A percentile compares a stretch with the other conserved stretches of the same genome.
phyloP scores from a whole-genome alignment of 2,113 vertebrate species.

The Eudyptes chrysolophus region DNA sequence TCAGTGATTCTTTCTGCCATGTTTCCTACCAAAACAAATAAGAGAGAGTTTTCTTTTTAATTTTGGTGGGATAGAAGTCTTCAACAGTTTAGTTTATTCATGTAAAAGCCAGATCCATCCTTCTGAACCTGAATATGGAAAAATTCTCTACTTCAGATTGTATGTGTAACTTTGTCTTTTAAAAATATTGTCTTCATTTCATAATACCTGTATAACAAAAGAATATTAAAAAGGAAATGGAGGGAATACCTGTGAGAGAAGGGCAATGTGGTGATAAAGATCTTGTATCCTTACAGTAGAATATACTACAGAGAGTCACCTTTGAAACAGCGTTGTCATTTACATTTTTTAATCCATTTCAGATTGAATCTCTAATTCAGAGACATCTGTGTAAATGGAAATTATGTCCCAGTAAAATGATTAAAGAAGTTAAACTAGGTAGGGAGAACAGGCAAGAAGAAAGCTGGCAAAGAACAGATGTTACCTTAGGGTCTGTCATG shows the following conservation, averaged over 20 bases:
- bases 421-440: background rate
- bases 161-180: background rate
- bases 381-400: background rate
- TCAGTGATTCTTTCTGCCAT: background rate
- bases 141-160: background rate
- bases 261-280: background rate
- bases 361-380: background rate
- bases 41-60: background rate
- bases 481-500: background rate
- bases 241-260: background rate
- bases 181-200: background rate
- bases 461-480: background rate
- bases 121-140: background rate
- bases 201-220: background rate
- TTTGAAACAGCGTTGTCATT: background rate
- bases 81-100: background rate
- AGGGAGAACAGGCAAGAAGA: background rate
- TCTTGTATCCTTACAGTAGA: background rate
- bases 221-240: background rate
- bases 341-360: background rate
- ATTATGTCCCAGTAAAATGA: background rate
- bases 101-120: background rate
- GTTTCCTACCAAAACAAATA: background rate
- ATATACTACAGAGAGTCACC: background rate
- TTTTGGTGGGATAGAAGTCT: background rate